Evolutionary conservation across 30 jellyfish, hydroid and myxozoan genomes (phyloP), one percentile per base, ranked within the genome.

Genomic region (Pseudorhiza aurosa): DNA sequence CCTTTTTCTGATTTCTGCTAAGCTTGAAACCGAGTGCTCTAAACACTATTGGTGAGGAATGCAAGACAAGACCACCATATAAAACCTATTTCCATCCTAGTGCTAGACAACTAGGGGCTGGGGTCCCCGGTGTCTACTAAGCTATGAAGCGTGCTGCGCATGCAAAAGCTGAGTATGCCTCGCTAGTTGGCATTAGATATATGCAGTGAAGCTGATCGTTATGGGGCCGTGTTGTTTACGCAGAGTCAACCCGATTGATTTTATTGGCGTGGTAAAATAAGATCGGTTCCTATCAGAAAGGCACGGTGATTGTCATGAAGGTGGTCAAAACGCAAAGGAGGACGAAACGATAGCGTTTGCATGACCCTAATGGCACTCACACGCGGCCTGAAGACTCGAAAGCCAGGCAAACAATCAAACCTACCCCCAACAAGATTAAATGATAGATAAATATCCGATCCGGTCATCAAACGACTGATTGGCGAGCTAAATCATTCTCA

Each of bases 381-480:
- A 64, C n/a, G 43, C 35, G 37, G 58, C 29, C 36, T 64, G 36
- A 64, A 8, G 31, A 19, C 67, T n/a, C 35, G 15, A 33, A 18
- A 35, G 3, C 57, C 12, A 64, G 58, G 18, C 77, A 31, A n/a
- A 64, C 36, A 35, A 35, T 64, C 59, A n/a, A 11, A 15, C 28
- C 26, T 30, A 64, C 58, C n/a, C 36, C 36, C 42, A 64, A 64
- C 28, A n/a, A 31, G 77, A 64, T 64, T 32, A 64, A 21, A 64
- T 35, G 36, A 64, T 22, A 44, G 19, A 64, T 44, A 35, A n/a
- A 22, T 31, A 12, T 49, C n/a, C 5, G 36, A 31, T 15, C 68
- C 71, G 4, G 32, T 60, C 46, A 70, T 44, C 37, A 42, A 17
- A 5, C 56, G 83, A 49, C 83, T 70, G 71, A 70, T 70, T 70